A percentile compares a stretch with the other conserved stretches of the same genome.
These are phyloP conservation scores for Diogma glabrata DNA, from an alignment of 2,888 invertebrate species.

Conservation along the genomic window DNA sequence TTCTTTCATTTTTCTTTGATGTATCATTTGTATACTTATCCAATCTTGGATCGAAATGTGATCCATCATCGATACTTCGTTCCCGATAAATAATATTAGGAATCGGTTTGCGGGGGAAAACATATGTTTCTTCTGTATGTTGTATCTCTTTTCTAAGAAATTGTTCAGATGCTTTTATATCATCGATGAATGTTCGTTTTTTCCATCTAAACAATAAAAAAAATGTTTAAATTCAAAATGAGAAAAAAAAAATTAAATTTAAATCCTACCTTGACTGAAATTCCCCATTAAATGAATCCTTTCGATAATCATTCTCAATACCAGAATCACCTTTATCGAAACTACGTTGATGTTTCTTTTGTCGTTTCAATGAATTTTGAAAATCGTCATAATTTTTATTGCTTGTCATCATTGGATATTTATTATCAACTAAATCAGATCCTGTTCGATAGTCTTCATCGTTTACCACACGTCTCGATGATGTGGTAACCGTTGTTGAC, in stretches of 20 bases:
- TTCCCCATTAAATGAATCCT: slow-evolving; percentile 52
- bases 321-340: slow-evolving; percentile 58
- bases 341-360: slow-evolving; percentile 36
- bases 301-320: slow-evolving; percentile 67
- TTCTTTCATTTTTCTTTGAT: slow-evolving; percentile 28
- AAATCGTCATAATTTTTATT: slow-evolving; percentile 42
- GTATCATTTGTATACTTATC: slow-evolving; percentile 45
- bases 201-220: slow-evolving; percentile 29
- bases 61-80: slow-evolving; percentile 53
- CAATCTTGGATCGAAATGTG: slow-evolving; percentile 50
- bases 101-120: slow-evolving; percentile 38
- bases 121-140: slow-evolving; percentile 51
- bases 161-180: slow-evolving; percentile 54
- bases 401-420: no score
- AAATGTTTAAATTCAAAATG: not conserved
- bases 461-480: no score
- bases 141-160: slow-evolving; percentile 62
- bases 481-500: not conserved
- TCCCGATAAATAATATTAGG: slow-evolving; percentile 43
- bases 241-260: slow-evolving; percentile 19
- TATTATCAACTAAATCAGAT: not conserved
- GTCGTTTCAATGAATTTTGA: slow-evolving; percentile 46
- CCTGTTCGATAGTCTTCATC: no score
- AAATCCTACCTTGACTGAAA: slow-evolving; percentile 32
- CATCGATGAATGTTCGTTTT: slow-evolving; percentile 45